A percentile compares a stretch with the other conserved stretches of the same genome.
Evolutionary conservation across 2,113 vertebrate genomes (phyloP).

Genomic region (Rhombomys opimus): DNA sequence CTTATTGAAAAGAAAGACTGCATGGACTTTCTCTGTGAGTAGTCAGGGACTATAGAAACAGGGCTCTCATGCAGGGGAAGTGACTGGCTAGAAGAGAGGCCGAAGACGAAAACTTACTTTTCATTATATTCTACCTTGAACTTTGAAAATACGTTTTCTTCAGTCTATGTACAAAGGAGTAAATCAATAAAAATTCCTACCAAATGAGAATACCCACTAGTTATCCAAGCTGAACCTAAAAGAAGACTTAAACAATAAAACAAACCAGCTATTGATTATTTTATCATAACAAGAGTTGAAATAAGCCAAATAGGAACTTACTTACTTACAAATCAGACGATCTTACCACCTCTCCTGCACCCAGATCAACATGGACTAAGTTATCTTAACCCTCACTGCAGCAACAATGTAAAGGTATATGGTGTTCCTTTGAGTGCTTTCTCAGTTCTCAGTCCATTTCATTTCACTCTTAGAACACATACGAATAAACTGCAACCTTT

Average conservation of each 20-base stretch:
- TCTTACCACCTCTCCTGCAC: not conserved
- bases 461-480: not conserved
- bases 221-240: constrained; percentile 51
- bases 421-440: not conserved
- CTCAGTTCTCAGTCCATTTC: constrained; percentile 49
- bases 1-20: not conserved
- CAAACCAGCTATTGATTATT: constrained; percentile 18
- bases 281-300: constrained; percentile 56
- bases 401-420: constrained; percentile 2
- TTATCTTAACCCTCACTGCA: constrained; percentile 31
- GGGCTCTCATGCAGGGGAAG: not conserved
- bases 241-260: constrained; percentile 42
- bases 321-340: not conserved
- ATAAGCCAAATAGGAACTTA: constrained; percentile 14
- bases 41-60: not conserved
- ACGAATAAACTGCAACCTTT: constrained; percentile 9
- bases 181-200: not conserved
- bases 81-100: not conserved
- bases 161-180: not conserved
- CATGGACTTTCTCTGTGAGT: not conserved
- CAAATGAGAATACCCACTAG: not conserved
- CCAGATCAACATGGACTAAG: constrained; percentile 27
- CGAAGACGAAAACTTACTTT: not conserved
- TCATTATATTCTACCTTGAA: not conserved
- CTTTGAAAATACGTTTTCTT: not conserved